Conservation (phyloP, 2,113 vertebrate species). For the Trichomycterus rosablanca region DNA sequence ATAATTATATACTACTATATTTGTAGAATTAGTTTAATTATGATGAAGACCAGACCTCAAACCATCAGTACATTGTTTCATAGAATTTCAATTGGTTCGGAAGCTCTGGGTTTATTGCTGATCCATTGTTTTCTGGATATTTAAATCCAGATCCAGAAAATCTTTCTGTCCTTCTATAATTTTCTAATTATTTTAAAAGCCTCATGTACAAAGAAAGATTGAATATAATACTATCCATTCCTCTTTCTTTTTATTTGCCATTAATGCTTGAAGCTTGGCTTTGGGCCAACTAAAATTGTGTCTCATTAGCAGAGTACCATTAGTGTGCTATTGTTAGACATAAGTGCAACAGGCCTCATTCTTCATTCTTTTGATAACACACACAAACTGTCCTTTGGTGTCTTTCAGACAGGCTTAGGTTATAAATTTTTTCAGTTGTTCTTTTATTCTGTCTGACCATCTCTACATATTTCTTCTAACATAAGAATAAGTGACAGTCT, state of each 20-base stretch:
- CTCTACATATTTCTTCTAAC: too few species aligned
- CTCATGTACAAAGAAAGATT: neutral
- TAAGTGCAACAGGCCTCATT: slow-evolving; percentile 28
- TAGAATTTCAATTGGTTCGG: too few species aligned
- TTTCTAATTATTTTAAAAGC: slow-evolving; percentile 13
- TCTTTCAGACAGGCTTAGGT: neutral
- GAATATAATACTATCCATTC: neutral
- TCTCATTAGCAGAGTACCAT: slow-evolving; percentile 39
- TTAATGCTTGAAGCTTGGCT: slow-evolving; percentile 32
- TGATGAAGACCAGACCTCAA: too few species aligned
- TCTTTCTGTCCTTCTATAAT: neutral
- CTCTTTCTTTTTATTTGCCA: slow-evolving; percentile 10
- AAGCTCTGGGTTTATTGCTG: too few species aligned
- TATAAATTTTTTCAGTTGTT: too few species aligned
- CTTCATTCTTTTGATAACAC: slow-evolving; percentile 17
- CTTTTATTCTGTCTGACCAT: too few species aligned
- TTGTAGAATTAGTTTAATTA: too few species aligned
- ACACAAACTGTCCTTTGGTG: neutral
- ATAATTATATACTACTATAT: too few species aligned
- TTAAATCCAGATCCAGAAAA: too few species aligned
- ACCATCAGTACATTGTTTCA: too few species aligned
- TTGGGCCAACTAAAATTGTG: slow-evolving; percentile 34
- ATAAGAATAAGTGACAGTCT: too few species aligned
- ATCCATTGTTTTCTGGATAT: neutral
- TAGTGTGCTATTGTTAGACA: slow-evolving; percentile 45